These are phyloP conservation scores for Corythoichthys intestinalis DNA, from an alignment of 2,113 vertebrate species.

Conservation along the genomic window DNA sequence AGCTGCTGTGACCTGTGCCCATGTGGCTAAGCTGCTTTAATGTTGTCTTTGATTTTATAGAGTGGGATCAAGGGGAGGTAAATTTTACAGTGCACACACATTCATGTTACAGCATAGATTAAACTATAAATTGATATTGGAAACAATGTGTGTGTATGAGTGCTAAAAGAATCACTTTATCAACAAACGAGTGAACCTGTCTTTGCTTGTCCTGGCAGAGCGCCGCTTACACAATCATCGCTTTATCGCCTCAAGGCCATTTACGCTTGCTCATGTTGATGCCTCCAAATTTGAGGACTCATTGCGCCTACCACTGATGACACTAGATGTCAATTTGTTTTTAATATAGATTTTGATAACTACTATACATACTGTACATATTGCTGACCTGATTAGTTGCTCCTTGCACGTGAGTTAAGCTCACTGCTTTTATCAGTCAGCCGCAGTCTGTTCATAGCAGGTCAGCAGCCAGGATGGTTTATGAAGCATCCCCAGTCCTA, in stretches of 20 bases:
- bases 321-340: too few relatives aligned
- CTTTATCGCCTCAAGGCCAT: not conserved
- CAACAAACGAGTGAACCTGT: conserved; percentile 52
- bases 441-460: conserved; percentile 29
- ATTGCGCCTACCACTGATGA: too few relatives aligned
- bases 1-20: conserved; percentile 20
- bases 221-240: conserved; percentile 43
- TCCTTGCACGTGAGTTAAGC: too few relatives aligned
- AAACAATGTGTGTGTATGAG: conserved; percentile 12
- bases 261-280: not conserved
- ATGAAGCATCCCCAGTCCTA: conserved; percentile 13
- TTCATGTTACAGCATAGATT: not conserved
- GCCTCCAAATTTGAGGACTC: not conserved
- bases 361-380: too few relatives aligned
- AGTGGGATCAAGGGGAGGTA: conserved; percentile 18
- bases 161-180: conserved; percentile 43
- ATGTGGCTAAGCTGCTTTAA: conserved; percentile 26
- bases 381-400: conserved; percentile 1
- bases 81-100: conserved; percentile 9
- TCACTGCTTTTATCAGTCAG: not conserved
- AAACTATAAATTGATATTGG: conserved; percentile 22
- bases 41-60: conserved; percentile 34
- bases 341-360: too few relatives aligned
- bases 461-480: conserved; percentile 15
- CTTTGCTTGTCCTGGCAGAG: conserved; percentile 53